Evolutionary conservation across 2,113 vertebrate genomes (phyloP).

Genomic region (Paralichthys olivaceus): DNA sequence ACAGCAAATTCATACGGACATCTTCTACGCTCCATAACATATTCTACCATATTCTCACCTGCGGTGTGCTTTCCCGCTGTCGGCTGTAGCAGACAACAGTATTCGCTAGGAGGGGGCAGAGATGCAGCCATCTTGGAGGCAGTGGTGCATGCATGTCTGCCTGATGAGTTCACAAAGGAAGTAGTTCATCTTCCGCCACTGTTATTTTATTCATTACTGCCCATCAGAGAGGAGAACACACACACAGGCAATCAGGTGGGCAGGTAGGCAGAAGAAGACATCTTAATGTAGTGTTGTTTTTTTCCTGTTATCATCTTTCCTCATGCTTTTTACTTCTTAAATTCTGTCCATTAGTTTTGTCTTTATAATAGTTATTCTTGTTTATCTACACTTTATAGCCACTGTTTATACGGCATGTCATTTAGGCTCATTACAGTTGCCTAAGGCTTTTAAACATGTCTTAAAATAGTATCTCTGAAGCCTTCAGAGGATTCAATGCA

Average conservation of each 20-base stretch:
- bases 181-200: conserved; percentile 65
- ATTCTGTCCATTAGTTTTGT: conserved; percentile 20
- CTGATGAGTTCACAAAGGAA: conserved; percentile 68
- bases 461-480: conserved; percentile 51
- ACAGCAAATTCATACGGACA: conserved; percentile 11
- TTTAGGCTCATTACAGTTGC: conserved; percentile 44
- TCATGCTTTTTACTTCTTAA: neutral
- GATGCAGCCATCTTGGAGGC: conserved; percentile 60
- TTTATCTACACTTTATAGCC: conserved; percentile 24
- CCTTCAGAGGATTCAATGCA: conserved; percentile 50
- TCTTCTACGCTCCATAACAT: neutral
- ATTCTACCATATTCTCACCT: conserved; percentile 39
- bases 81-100: conserved; percentile 37
- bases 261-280: conserved; percentile 2
- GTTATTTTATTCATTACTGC: conserved; percentile 74
- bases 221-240: conserved; percentile 40
- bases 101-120: conserved; percentile 35
- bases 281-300: neutral
- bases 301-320: neutral
- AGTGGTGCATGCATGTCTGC: conserved; percentile 66
- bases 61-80: conserved; percentile 34
- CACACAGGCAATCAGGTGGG: conserved; percentile 26
- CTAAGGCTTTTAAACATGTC: conserved; percentile 50
- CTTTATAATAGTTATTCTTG: conserved; percentile 35
- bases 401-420: conserved; percentile 34